Conservation (phyloP, 2,797 vertebrate species). For the Chaetophractus vellerosus region DNA sequence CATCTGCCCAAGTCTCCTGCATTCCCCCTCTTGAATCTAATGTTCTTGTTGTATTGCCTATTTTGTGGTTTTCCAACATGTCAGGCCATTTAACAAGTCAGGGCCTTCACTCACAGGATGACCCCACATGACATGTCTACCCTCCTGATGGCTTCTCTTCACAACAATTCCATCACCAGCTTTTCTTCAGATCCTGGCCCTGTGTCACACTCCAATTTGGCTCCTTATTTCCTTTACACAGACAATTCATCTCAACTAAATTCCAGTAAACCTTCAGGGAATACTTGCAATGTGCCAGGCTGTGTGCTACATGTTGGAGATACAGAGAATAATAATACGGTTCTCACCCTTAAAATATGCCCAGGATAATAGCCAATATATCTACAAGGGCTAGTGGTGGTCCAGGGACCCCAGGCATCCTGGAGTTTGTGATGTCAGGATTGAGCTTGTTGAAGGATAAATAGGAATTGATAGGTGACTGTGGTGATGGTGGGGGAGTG, state of each 20-base stretch:
- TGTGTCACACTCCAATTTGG: background rate
- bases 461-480: background rate
- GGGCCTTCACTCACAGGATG: background rate
- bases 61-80: background rate
- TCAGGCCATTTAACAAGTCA: background rate
- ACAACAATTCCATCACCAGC: background rate
- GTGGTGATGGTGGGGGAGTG: background rate
- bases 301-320: background rate
- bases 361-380: background rate
- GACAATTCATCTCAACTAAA: background rate
- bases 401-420: background rate
- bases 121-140: background rate
- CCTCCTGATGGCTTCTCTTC: background rate
- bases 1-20: background rate
- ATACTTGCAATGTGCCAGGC: background rate
- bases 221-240: background rate
- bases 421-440: background rate
- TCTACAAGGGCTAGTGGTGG: background rate
- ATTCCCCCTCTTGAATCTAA: background rate
- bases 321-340: background rate
- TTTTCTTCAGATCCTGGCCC: background rate
- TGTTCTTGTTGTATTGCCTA: background rate
- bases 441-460: background rate
- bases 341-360: background rate
- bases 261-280: background rate